These are phyloP conservation scores for Bubalus kerabau DNA, from an alignment of 2,113 vertebrate genomes.

Conservation along the genomic window DNA sequence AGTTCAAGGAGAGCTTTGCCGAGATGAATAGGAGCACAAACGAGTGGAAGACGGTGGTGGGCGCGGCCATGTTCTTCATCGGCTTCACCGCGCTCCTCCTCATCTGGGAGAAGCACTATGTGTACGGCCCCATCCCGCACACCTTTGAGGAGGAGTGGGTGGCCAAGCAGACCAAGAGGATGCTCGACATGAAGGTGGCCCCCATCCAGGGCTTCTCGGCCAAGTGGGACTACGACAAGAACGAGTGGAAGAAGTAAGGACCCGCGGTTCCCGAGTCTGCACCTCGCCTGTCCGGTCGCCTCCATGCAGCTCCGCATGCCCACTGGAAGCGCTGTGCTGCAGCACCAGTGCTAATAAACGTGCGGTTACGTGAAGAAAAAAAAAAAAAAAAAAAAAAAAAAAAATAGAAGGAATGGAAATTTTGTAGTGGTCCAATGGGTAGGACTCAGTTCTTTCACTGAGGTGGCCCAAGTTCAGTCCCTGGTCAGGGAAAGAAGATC, in stretches of 20 bases:
- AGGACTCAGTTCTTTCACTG: background rate
- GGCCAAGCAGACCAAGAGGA: conserved; percentile 88
- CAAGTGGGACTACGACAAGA: conserved; percentile 96
- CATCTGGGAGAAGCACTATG: conserved; percentile 89
- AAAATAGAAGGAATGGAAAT: background rate
- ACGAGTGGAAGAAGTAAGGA: conserved; percentile 94
- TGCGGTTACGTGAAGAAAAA: conserved; percentile 75
- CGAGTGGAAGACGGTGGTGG: conserved; percentile 91
- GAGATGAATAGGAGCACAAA: conserved; percentile 83
- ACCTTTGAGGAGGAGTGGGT: conserved; percentile 88
- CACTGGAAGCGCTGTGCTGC: conserved; percentile 80
- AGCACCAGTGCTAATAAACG: conserved; percentile 85
- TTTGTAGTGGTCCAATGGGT: background rate
- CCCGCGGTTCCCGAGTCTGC: background rate
- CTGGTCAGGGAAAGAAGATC: background rate
- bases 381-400: too few relatives aligned
- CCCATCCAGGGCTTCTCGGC: conserved; percentile 88
- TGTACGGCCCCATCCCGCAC: conserved; percentile 87
- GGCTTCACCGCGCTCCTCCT: conserved; percentile 86
- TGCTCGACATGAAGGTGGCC: conserved; percentile 93
- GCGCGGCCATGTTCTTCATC: conserved; percentile 82
- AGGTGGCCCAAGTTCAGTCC: background rate
- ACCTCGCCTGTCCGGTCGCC: conserved; percentile 49
- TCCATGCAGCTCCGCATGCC: conserved; percentile 70
- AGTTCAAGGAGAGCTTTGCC: conserved; percentile 89